Evolutionary conservation across 2,888 invertebrate species (phyloP).

Genomic region (Ectropis crepuscularia): DNA sequence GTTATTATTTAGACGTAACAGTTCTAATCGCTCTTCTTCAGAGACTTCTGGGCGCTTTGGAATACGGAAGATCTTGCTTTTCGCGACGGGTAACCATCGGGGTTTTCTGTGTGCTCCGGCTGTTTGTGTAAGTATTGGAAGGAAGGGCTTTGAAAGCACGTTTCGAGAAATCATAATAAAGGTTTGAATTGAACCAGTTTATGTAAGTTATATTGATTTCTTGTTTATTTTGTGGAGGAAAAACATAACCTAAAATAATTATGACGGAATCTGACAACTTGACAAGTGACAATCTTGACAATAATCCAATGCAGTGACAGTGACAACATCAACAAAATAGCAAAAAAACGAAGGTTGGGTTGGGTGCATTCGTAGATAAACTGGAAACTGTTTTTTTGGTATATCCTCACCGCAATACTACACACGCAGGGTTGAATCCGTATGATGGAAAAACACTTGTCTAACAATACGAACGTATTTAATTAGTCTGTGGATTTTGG

Average conservation of each 20-base stretch:
- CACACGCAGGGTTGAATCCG: too few species aligned
- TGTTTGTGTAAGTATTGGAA: constrained; percentile 66
- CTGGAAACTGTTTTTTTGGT: too few species aligned
- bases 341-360: not conserved
- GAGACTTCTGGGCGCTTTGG: constrained; percentile 85
- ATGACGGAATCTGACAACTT: not conserved
- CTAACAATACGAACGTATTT: too few species aligned
- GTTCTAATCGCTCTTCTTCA: constrained; percentile 87
- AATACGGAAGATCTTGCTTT: constrained; percentile 90
- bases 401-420: too few species aligned
- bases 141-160: constrained; percentile 59
- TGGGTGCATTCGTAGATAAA: too few species aligned
- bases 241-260: constrained; percentile 4
- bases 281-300: not conserved
- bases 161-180: constrained; percentile 56
- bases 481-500: too few species aligned
- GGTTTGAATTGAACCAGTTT: not conserved
- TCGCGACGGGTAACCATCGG: constrained; percentile 91
- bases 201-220: not conserved
- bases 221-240: not conserved
- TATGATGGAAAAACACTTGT: too few species aligned
- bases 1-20: constrained; percentile 87
- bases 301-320: too few species aligned
- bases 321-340: too few species aligned
- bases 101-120: constrained; percentile 88